phyloP scores from a whole-genome alignment of 2,888 invertebrate genomes.

The Meloe dianella region DNA sequence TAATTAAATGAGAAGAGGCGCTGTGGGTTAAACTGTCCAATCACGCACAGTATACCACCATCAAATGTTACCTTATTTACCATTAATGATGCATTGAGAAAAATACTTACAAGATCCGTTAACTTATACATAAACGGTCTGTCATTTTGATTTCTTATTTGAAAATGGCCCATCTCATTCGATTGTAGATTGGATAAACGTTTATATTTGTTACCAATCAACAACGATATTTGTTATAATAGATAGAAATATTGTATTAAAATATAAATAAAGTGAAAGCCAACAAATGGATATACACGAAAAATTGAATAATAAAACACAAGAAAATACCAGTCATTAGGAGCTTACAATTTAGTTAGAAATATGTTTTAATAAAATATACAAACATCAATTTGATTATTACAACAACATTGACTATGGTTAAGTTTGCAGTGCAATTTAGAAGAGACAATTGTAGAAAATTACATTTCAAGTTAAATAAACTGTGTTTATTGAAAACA shows the following conservation, averaged over 20 bases:
- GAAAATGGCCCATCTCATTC: conserved; percentile 19
- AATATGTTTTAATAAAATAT: neutral
- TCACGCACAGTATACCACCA: conserved; percentile 45
- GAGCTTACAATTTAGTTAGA: neutral
- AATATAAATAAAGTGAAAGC: neutral
- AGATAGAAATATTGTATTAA: neutral
- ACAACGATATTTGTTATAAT: neutral
- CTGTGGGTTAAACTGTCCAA: conserved; percentile 50
- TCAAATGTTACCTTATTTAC: conserved; percentile 16
- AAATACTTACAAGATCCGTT: conserved; percentile 23
- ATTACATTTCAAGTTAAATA: conserved; percentile 1
- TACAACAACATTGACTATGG: neutral
- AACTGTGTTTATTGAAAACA: conserved; percentile 7
- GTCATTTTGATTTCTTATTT: conserved; percentile 32
- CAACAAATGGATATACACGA: neutral
- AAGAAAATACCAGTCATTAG: conserved; percentile 8
- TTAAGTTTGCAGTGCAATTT: neutral
- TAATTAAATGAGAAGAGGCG: conserved; percentile 47
- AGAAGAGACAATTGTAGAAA: neutral
- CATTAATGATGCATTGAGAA: conserved; percentile 39
- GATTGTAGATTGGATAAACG: neutral
- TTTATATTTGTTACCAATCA: neutral
- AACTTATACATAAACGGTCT: conserved; percentile 21
- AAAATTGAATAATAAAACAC: conserved; percentile 7
- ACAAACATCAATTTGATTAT: neutral